phyloP scores from a whole-genome alignment of 2,888 invertebrate species.

The Erebia aethiops region DNA sequence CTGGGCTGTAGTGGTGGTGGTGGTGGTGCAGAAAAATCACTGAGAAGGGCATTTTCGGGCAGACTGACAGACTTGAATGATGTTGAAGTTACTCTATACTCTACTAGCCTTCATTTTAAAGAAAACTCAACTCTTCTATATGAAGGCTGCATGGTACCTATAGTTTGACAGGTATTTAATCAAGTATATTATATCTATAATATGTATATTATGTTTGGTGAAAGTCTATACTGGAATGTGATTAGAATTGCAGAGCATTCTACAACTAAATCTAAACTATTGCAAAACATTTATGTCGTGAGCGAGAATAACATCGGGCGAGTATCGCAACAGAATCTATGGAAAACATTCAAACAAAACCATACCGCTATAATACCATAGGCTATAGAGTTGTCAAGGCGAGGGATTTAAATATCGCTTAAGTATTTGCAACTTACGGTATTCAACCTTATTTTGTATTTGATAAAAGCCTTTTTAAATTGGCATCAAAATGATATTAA shows the following conservation, averaged over 20 bases:
- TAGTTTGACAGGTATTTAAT: no score
- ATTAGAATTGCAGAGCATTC: background rate
- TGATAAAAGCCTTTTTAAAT: background rate
- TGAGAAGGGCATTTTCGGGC: no score
- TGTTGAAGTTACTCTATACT: no score
- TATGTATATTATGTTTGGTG: no score
- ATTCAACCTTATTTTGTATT: background rate
- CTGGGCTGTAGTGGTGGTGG: no score
- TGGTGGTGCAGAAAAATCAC: no score
- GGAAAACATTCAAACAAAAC: conserved; percentile 23
- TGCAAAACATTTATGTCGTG: conserved; percentile 18
- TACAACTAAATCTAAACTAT: conserved; percentile 15
- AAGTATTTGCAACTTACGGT: background rate
- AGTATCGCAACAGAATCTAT: conserved; percentile 16
- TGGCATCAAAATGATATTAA: conserved; percentile 4
- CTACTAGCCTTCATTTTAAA: no score
- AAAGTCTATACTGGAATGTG: background rate
- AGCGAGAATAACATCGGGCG: conserved; percentile 11
- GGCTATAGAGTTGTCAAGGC: conserved; percentile 22
- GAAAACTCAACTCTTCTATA: no score
- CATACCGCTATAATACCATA: conserved; percentile 7
- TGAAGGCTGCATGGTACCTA: no score
- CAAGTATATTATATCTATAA: no score
- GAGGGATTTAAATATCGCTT: conserved; percentile 17
- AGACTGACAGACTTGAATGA: no score